Percentiles rank a stretch among this genome's conserved stretches.
Conservation (phyloP, 2,113 vertebrate genomes). For the Silurus glanis region DNA sequence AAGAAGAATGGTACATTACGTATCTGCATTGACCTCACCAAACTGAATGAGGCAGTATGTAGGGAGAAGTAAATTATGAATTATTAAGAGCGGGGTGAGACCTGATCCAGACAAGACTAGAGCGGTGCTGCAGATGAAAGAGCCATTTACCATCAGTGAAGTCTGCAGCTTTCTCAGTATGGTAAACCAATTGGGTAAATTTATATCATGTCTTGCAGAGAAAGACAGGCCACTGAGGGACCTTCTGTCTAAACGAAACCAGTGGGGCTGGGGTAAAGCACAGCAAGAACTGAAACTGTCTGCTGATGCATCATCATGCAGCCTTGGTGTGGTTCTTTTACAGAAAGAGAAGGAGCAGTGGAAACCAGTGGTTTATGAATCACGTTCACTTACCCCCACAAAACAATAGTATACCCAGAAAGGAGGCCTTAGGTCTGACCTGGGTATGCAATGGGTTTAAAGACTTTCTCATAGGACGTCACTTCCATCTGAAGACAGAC, state of each 20-base stretch:
- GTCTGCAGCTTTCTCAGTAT: too few relatives aligned
- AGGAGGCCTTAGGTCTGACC: not conserved
- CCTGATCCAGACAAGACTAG: too few relatives aligned
- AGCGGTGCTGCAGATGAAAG: too few relatives aligned
- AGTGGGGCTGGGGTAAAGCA: conserved; percentile 29
- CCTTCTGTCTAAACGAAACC: conserved; percentile 1
- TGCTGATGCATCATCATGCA: not conserved
- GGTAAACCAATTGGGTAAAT: too few relatives aligned
- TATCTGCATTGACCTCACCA: too few relatives aligned
- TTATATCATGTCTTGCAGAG: too few relatives aligned
- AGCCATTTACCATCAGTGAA: too few relatives aligned
- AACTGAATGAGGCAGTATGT: too few relatives aligned
- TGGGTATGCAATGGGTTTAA: not conserved
- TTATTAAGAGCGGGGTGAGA: too few relatives aligned
- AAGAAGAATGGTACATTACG: too few relatives aligned
- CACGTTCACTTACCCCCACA: not conserved
- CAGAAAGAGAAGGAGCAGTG: not conserved
- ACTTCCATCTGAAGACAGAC: not conserved
- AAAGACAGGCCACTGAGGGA: too few relatives aligned
- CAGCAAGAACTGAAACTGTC: not conserved
- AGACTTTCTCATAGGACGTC: not conserved
- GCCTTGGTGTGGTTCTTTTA: not conserved
- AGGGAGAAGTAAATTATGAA: too few relatives aligned
- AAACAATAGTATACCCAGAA: not conserved
- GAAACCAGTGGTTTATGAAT: conserved; percentile 2